Evolutionary conservation across 1,140 invertebrate species (phyloP), one percentile per base, ranked within the genome.

Genomic region (Aphaenogaster floridana): DNA sequence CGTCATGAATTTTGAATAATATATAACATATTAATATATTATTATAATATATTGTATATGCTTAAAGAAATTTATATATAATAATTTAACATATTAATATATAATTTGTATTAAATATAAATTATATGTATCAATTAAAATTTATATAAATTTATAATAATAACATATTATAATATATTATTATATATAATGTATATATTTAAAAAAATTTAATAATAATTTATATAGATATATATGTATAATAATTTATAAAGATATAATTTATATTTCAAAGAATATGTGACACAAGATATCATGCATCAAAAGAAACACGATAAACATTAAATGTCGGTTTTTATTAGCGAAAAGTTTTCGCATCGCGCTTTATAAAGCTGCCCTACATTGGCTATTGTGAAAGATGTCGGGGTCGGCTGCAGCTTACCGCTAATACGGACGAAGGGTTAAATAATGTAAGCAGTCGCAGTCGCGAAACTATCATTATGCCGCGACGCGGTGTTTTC

Each of bases 401-500:
- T 48, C 68, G 54, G 13, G 21, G 48, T 17, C n/a, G 61, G 17
- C 6, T 36, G 39, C 34, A 61, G 69, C 42, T 84, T 74, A 48
- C n/a, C 54, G 80, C 66, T 84, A 76, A 76, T 76, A 61, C 54
- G 28, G 69, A 28, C 28, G 42, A 61, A 74, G 80, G 34, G 54
- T 74, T 84, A 83, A 83, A 83, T 74, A 74, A 84, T 84, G 80
- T 61, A 84, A 84, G 80, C 50, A 48, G 78, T 54, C 21, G 52
- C 54, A 74, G 68, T 71, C 76, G 71, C 48, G 36, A 8, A 52
- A 39, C 74, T 89, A 77, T 88, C 74, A 86, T 89, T 89, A 89
- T 69, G 74, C 80, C 63, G 15, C 48, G 84, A 13, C 61, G 81
- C 80, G 54, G 69, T 71, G 74, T 59, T 69, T 77, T 77, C 76